Percentiles rank a stretch among this genome's conserved stretches.
phyloP scores from a whole-genome alignment of 2,888 invertebrate genomes.

The Drepana falcataria region DNA sequence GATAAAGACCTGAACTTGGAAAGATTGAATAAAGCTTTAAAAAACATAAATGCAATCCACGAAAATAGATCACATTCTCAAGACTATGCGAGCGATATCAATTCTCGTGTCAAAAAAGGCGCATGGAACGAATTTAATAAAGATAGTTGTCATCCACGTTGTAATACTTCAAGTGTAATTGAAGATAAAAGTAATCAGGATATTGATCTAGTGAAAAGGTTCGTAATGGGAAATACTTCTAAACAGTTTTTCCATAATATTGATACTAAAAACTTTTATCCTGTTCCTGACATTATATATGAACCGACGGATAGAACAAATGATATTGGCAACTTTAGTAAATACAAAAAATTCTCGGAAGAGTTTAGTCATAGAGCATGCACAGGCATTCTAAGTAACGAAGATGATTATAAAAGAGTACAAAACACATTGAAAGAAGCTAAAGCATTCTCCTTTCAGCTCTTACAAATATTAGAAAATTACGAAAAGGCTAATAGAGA shows the following conservation, averaged over 20 bases:
- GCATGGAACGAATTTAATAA: not conserved
- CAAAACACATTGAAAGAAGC: constrained; percentile 35
- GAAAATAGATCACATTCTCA: not conserved
- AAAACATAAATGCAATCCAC: not conserved
- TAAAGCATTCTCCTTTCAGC: constrained; percentile 31
- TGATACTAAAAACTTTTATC: not conserved
- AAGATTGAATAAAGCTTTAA: constrained; percentile 1
- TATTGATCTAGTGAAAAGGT: not conserved
- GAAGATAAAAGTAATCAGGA: not conserved
- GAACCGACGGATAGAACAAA: not conserved
- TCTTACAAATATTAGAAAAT: constrained; percentile 34
- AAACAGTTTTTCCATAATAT: not conserved
- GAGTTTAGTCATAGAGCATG: not conserved
- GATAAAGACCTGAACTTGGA: constrained; percentile 8
- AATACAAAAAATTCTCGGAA: not conserved
- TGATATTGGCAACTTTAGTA: not conserved
- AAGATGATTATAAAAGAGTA: constrained; percentile 27
- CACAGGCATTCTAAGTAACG: constrained; percentile 3
- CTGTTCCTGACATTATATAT: not conserved
- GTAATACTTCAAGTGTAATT: not conserved
- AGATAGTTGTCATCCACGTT: not conserved
- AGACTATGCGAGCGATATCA: not conserved
- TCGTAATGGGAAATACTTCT: not conserved
- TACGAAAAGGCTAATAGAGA: constrained; percentile 49
- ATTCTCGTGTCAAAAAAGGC: not conserved